Evolutionary conservation across 2,797 vertebrate genomes (phyloP).

Genomic region (Masticophis lateralis): DNA sequence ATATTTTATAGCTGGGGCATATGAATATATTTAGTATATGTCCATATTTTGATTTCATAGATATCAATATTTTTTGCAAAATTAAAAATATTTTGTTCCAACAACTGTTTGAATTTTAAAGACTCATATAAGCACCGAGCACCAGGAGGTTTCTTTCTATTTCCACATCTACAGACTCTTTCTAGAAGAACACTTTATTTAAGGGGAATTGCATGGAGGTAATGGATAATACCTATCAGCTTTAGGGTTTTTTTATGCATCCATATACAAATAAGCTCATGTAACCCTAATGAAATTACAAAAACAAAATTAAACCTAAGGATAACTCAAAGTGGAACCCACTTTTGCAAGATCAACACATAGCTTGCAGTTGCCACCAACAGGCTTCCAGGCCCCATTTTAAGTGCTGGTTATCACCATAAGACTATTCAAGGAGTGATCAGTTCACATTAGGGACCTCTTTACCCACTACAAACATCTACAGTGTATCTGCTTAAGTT

Average conservation of each 20-base stretch:
- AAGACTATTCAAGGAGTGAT: not conserved
- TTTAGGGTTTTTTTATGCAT: not conserved
- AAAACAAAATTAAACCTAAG: not conserved
- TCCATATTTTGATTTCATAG: not conserved
- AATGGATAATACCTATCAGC: not conserved
- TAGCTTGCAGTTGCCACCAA: not conserved
- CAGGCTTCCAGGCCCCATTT: not conserved
- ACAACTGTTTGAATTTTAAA: not conserved
- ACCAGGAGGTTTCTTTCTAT: not conserved
- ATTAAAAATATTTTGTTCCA: not conserved
- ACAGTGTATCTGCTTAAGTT: not conserved
- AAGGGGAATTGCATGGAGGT: not conserved
- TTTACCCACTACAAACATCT: not conserved
- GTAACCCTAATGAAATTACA: not conserved
- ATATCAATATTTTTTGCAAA: not conserved
- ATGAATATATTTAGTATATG: not conserved
- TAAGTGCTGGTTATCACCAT: not conserved
- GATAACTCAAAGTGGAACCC: not conserved
- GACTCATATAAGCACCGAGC: not conserved
- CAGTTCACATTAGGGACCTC: not conserved
- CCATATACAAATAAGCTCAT: not conserved
- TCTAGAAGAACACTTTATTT: not conserved
- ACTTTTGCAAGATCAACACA: not conserved
- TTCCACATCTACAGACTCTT: not conserved
- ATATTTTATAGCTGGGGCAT: not conserved